Evolutionary conservation across 2,113 vertebrate genomes (phyloP).

Genomic region (Triplophysa siluroides): DNA sequence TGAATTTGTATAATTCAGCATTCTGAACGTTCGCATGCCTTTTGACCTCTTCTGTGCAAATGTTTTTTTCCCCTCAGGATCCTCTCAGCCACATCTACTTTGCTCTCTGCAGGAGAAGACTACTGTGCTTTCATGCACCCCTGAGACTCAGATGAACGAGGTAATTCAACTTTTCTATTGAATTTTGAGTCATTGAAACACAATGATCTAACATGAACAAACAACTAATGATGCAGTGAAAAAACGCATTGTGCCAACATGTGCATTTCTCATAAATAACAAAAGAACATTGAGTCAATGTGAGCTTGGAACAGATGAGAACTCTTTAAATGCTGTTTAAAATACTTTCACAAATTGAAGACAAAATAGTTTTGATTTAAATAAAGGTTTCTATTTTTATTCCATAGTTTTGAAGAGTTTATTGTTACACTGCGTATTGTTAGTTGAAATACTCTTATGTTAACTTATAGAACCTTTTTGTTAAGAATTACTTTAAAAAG

Average conservation of each 20-base stretch:
- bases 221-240: no score
- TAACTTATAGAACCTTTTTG: background rate
- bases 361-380: no score
- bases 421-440: background rate
- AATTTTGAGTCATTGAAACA: background rate
- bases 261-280: no score
- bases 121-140: background rate
- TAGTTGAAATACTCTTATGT: background rate
- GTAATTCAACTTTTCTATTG: background rate
- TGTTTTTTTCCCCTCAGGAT: background rate
- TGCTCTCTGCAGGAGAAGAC: background rate
- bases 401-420: no score
- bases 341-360: no score
- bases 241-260: no score
- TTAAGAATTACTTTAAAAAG: background rate
- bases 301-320: no score
- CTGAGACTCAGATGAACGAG: background rate
- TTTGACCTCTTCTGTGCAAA: constrained; percentile 9
- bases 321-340: no score
- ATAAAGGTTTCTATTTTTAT: no score
- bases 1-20: no score
- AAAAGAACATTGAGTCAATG: no score
- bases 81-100: background rate
- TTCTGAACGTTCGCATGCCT: background rate
- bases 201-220: no score